Conservation (phyloP, 2,888 invertebrate species). For the Ormyrus pomaceus region DNA sequence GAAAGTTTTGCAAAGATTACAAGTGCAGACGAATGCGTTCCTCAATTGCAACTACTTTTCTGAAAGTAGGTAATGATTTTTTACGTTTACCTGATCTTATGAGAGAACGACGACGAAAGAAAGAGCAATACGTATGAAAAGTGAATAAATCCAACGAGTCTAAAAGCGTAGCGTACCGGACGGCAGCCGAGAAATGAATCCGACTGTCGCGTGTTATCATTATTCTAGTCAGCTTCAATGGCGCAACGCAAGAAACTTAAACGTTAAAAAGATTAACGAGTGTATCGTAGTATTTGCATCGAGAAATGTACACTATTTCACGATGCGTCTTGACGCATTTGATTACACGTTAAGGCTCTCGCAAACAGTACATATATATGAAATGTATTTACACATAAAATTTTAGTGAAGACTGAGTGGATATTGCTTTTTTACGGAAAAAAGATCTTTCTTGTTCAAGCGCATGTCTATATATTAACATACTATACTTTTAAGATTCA, state of each 20-base stretch:
- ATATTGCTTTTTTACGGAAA: conserved; percentile 45
- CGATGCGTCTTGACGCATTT: conserved; percentile 32
- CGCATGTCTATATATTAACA: conserved; percentile 40
- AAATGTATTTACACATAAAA: conserved; percentile 28
- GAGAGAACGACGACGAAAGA: conserved; percentile 27
- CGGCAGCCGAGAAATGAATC: conserved; percentile 30
- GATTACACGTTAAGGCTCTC: conserved; percentile 39
- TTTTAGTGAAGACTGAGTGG: conserved; percentile 49
- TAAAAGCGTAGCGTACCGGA: conserved; percentile 34
- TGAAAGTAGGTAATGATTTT: not conserved
- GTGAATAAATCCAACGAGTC: conserved; percentile 44
- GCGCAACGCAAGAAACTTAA: conserved; percentile 49
- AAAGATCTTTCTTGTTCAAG: conserved; percentile 34
- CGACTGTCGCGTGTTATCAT: conserved; percentile 51
- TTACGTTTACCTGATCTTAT: not conserved
- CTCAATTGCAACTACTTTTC: conserved; percentile 9
- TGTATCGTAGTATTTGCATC: conserved; percentile 49
- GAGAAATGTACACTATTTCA: conserved; percentile 27
- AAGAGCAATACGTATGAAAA: conserved; percentile 39
- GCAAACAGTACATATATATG: conserved; percentile 24
- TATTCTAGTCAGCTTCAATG: conserved; percentile 58
- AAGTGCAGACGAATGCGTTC: not conserved
- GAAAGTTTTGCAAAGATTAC: not conserved
- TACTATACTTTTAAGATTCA: conserved; percentile 36
- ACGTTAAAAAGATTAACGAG: conserved; percentile 35